Evolutionary conservation across 2,888 invertebrate genomes (phyloP).

Genomic region (Euplagia quadripunctaria): DNA sequence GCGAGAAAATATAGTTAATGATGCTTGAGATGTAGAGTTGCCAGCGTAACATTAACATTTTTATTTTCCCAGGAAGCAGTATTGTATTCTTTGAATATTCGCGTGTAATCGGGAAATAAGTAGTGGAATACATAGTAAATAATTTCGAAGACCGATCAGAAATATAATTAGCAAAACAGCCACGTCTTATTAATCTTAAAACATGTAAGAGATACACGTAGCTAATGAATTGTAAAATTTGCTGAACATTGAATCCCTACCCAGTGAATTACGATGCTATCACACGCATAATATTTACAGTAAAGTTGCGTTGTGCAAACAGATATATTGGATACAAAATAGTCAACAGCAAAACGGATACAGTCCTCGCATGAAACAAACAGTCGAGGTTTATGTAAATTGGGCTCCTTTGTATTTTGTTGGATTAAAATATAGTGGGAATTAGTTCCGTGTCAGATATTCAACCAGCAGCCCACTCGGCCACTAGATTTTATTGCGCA

Average conservation of each 20-base stretch:
- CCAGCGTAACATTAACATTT: no score
- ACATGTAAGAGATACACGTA: neutral
- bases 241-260: conserved; percentile 30
- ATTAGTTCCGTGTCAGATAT: conserved; percentile 86
- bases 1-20: no score
- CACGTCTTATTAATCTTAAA: conserved; percentile 3
- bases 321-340: conserved; percentile 76
- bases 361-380: conserved; percentile 84
- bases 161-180: no score
- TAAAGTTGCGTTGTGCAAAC: conserved; percentile 63
- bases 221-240: conserved; percentile 49
- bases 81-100: no score
- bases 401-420: conserved; percentile 85
- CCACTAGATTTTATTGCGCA: conserved; percentile 77
- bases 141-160: no score
- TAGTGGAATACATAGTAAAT: no score
- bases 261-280: conserved; percentile 34
- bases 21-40: no score
- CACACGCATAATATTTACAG: conserved; percentile 63
- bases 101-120: no score
- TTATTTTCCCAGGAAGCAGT: no score
- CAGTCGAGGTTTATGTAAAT: conserved; percentile 86
- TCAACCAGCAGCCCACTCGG: conserved; percentile 66
- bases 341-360: conserved; percentile 81
- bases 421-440: conserved; percentile 86